phyloP scores from a whole-genome alignment of 1,140 invertebrate species.

The Dolichoris vasculosae region DNA sequence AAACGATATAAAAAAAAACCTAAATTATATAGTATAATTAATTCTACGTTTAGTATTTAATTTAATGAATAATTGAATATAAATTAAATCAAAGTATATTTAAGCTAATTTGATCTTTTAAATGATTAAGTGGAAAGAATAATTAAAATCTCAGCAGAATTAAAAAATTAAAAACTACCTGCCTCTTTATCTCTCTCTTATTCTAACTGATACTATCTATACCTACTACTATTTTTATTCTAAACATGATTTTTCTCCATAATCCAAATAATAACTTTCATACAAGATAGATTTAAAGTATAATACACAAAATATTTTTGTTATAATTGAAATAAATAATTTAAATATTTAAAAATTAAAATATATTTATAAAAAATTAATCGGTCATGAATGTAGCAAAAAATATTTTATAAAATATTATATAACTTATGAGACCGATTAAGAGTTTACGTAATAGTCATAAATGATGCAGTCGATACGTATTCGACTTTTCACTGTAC shows the following conservation, averaged over 20 bases:
- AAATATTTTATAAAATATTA: neutral
- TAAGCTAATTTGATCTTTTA: no score
- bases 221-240: neutral
- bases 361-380: neutral
- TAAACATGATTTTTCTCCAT: neutral
- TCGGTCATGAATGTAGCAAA: neutral
- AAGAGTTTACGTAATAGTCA: slow-evolving; percentile 2
- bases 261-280: neutral
- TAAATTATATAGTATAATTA: neutral
- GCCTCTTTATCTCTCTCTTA: slow-evolving; percentile 53
- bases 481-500: neutral
- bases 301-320: no score
- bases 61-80: no score
- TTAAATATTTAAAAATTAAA: no score
- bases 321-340: no score
- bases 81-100: no score
- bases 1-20: no score
- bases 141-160: no score
- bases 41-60: neutral
- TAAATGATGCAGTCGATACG: neutral
- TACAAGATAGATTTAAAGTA: no score
- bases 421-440: neutral
- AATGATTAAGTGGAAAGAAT: no score
- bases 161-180: no score
- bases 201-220: no score